A percentile compares a stretch with the other conserved stretches of the same genome.
Evolutionary conservation across 2,888 invertebrate species (phyloP).

Genomic region (Polia nebulosa): DNA sequence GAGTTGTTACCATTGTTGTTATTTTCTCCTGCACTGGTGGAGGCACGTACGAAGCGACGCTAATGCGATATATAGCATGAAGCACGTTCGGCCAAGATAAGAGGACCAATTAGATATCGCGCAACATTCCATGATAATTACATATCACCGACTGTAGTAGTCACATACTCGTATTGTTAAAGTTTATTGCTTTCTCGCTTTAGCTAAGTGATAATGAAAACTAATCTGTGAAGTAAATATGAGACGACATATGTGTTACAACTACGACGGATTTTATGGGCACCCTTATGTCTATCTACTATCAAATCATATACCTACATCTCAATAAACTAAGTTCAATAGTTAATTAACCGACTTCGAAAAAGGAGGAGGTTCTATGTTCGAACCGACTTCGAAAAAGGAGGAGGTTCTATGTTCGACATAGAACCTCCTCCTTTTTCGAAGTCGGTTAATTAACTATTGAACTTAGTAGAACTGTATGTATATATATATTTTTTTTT

Average conservation of each 20-base stretch:
- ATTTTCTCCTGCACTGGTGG: slow-evolving; percentile 12
- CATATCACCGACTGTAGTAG: background rate
- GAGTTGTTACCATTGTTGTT: slow-evolving; percentile 6
- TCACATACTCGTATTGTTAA: slow-evolving; percentile 3
- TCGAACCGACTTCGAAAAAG: too few species aligned
- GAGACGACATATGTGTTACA: background rate
- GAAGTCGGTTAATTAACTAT: too few species aligned
- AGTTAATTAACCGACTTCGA: too few species aligned
- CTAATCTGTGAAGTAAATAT: slow-evolving; percentile 4
- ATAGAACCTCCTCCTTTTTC: too few species aligned
- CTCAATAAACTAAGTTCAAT: too few species aligned
- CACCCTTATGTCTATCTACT: too few species aligned
- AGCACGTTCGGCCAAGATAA: slow-evolving; percentile 39
- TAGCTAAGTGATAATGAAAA: slow-evolving; percentile 9
- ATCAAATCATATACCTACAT: too few species aligned
- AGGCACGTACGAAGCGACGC: slow-evolving; percentile 38
- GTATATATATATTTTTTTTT: too few species aligned
- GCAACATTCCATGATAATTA: slow-evolving; percentile 34
- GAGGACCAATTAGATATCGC: slow-evolving; percentile 27
- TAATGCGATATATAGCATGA: slow-evolving; percentile 2
- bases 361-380: too few species aligned
- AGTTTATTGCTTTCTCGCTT: slow-evolving; percentile 7
- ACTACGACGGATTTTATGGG: background rate
- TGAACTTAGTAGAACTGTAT: too few species aligned
- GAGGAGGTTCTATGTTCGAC: too few species aligned